Evolutionary conservation across 2,113 vertebrate species (phyloP).

Genomic region (Brienomyrus brachyistius): DNA sequence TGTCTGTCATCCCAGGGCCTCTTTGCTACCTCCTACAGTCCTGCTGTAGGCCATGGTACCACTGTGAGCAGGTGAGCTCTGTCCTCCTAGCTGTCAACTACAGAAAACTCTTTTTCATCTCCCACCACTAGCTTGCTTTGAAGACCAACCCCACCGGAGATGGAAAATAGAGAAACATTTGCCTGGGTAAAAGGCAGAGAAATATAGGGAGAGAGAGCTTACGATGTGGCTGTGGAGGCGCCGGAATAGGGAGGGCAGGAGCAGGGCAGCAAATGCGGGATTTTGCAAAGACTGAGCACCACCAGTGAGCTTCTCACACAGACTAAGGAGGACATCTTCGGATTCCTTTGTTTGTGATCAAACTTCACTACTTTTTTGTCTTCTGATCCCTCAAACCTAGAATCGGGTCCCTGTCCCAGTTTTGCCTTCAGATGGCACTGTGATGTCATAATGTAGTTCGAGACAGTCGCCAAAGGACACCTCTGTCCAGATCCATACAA

Average conservation of each 20-base stretch:
- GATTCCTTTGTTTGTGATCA: background rate
- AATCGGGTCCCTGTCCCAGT: background rate
- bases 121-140: background rate
- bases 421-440: background rate
- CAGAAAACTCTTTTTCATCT: background rate
- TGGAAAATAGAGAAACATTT: background rate
- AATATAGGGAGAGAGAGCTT: background rate
- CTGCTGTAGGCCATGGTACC: slow-evolving; percentile 1
- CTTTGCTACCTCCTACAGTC: background rate
- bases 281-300: background rate
- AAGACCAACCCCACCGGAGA: background rate
- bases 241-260: background rate
- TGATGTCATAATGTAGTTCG: background rate
- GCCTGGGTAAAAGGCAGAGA: background rate
- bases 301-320: background rate
- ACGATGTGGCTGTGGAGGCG: background rate
- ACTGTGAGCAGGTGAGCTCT: background rate
- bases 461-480: background rate
- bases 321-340: background rate
- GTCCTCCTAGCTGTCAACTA: background rate
- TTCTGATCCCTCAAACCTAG: background rate
- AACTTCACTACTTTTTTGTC: background rate
- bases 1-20: background rate
- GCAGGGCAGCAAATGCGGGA: background rate
- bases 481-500: background rate